Evolutionary conservation across 2,888 invertebrate genomes (phyloP).

Genomic region (Leucozona laternaria): DNA sequence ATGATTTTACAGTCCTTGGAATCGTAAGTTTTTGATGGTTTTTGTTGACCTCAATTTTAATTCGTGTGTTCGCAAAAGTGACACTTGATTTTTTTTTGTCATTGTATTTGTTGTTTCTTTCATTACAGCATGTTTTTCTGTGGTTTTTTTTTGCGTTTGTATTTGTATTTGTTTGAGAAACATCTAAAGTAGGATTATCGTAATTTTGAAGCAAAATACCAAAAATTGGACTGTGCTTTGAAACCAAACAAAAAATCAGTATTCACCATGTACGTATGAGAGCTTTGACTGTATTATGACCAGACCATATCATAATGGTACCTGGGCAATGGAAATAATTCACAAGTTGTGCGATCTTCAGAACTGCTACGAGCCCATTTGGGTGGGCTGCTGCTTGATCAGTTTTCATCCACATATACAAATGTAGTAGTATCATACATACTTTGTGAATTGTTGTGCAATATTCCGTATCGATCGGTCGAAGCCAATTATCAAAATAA

Average conservation of each 20-base stretch:
- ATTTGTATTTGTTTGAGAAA: too few species aligned
- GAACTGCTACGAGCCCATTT: conserved; percentile 78
- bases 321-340: conserved; percentile 43
- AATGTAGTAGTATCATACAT: conserved; percentile 11
- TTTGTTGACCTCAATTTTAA: too few species aligned
- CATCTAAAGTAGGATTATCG: too few species aligned
- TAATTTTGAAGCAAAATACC: too few species aligned
- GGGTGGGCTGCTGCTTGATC: conserved; percentile 77
- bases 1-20: too few species aligned
- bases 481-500: conserved; percentile 80
- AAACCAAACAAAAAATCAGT: not conserved
- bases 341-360: conserved; percentile 31
- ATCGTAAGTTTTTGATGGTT: too few species aligned
- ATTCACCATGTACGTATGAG: not conserved
- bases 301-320: not conserved
- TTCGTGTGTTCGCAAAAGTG: too few species aligned
- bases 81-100: too few species aligned
- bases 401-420: conserved; percentile 55
- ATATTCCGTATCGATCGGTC: conserved; percentile 74
- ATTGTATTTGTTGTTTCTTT: too few species aligned
- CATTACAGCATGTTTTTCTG: too few species aligned
- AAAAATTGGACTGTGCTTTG: too few species aligned
- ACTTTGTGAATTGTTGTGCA: conserved; percentile 32
- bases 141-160: too few species aligned
- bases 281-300: conserved; percentile 8